phyloP scores from a whole-genome alignment of 2,113 vertebrate genomes.

The Anolis sagrei region DNA sequence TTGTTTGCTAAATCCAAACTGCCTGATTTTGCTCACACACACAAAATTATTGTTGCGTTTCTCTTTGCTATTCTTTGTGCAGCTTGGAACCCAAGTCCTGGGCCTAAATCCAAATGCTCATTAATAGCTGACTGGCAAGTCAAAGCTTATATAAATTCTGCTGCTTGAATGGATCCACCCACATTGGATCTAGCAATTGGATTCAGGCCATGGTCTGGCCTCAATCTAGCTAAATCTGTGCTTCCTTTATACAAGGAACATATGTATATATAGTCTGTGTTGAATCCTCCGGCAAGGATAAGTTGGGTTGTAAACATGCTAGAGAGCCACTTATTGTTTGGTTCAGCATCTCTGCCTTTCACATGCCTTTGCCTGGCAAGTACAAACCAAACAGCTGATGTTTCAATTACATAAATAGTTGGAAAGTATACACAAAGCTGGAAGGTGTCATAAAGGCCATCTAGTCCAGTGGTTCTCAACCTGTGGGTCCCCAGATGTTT shows the following conservation, averaged over 20 bases:
- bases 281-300: background rate
- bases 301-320: background rate
- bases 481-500: too few species aligned
- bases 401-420: too few species aligned
- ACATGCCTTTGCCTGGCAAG: too few species aligned
- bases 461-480: too few species aligned
- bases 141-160: too few species aligned
- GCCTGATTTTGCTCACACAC: background rate
- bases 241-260: background rate
- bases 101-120: too few species aligned
- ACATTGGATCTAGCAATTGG: too few species aligned
- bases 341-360: background rate
- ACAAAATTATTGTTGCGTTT: too few species aligned
- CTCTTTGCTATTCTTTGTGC: background rate
- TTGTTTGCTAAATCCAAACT: background rate
- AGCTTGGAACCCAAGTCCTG: background rate
- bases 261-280: background rate
- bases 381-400: background rate
- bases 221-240: background rate
- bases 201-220: background rate
- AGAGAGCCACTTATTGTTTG: background rate
- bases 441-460: too few species aligned
- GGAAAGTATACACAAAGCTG: too few species aligned
- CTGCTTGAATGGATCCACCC: too few species aligned
- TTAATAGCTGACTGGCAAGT: too few species aligned